Conservation (phyloP, 1,140 invertebrate species). For the Heterodera schachtii region DNA sequence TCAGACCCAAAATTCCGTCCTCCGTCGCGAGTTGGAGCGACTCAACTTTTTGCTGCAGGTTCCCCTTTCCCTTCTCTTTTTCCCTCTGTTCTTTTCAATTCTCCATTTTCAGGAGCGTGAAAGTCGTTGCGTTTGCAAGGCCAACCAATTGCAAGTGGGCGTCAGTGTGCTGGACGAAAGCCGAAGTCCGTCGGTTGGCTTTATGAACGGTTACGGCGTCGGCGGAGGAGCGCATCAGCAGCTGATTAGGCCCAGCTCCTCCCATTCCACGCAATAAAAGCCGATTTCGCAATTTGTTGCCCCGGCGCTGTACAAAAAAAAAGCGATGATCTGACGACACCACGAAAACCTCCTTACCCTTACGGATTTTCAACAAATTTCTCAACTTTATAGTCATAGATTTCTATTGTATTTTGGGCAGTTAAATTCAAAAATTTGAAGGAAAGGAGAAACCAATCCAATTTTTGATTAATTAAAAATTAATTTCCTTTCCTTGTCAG, state of each 20-base stretch:
- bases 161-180: constrained; percentile 22
- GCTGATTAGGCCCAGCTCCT: constrained; percentile 16
- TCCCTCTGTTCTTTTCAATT: no score
- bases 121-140: constrained; percentile 44
- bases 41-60: constrained; percentile 45
- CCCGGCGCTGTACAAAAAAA: not conserved
- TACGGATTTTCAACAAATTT: not conserved
- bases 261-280: constrained; percentile 28
- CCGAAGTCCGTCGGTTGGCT: constrained; percentile 16
- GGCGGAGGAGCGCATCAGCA: not conserved
- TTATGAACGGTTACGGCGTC: constrained; percentile 17
- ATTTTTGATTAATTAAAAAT: no score
- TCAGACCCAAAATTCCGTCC: constrained; percentile 53
- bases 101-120: constrained; percentile 39
- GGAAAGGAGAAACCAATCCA: not conserved
- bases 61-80: not conserved
- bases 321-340: not conserved
- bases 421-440: not conserved
- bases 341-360: not conserved
- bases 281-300: not conserved
- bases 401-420: not conserved
- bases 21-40: constrained; percentile 51
- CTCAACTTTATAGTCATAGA: not conserved
- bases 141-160: constrained; percentile 35
- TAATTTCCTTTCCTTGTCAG: not conserved